Evolutionary conservation across 1,140 invertebrate genomes (phyloP).

Genomic region (Apis mellifera): Amel_HAv3.1 CM009932.2:16058501-16059000

Average conservation of each 20-base stretch:
- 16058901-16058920: constrained; percentile 83
- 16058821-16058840: too few relatives aligned
- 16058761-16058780: too few relatives aligned
- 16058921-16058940: constrained; percentile 85
- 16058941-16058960: constrained; percentile 84
- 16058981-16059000: constrained; percentile 86
- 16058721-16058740: too few relatives aligned
- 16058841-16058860: background rate
- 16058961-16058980: constrained; percentile 84
- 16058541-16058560: constrained; percentile 63
- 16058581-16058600: constrained; percentile 80
- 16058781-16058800: background rate
- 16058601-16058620: constrained; percentile 82
- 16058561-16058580: constrained; percentile 62
- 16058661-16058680: constrained; percentile 1
- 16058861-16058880: constrained; percentile 16
- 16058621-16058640: constrained; percentile 83
- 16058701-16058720: background rate
- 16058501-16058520: constrained; percentile 69
- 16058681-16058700: background rate
- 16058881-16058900: background rate
- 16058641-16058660: constrained; percentile 63
- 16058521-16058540: constrained; percentile 68
- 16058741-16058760: too few relatives aligned
- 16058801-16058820: background rate